These are phyloP conservation scores for Penaeus vannamei DNA, from an alignment of 1,140 invertebrate species.

Conservation along the genomic window DNA sequence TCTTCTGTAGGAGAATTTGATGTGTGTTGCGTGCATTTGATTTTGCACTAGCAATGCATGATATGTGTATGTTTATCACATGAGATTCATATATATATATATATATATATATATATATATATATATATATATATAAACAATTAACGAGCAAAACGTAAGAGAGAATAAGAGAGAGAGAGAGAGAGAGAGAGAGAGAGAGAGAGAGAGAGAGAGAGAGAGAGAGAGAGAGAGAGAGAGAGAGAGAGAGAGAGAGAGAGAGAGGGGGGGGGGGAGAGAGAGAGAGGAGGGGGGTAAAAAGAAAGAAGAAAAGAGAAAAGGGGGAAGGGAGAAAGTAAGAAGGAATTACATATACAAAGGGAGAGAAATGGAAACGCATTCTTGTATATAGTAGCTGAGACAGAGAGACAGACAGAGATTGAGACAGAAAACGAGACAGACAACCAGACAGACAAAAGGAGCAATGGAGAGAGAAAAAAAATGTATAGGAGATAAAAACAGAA, in stretches of 20 bases:
- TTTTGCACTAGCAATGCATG: too few species aligned
- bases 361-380: neutral
- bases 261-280: conserved; percentile 9
- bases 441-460: neutral
- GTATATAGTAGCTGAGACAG: too few species aligned
- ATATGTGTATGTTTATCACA: too few species aligned
- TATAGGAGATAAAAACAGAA: too few species aligned
- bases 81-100: too few species aligned
- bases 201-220: conserved; percentile 22
- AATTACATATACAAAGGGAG: neutral
- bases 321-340: neutral
- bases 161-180: conserved; percentile 8
- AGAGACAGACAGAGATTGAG: neutral
- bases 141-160: neutral
- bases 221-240: conserved; percentile 45
- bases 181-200: neutral
- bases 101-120: too few species aligned
- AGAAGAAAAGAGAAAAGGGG: conserved; percentile 13
- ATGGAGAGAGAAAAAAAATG: too few species aligned
- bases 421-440: neutral
- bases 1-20: too few species aligned
- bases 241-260: conserved; percentile 45
- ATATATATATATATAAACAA: too few species aligned
- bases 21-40: too few species aligned
- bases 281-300: conserved; percentile 2